Base-by-base conservation (phyloP, 1,140 invertebrate genomes). In the Helicoverpa zea region DNA sequence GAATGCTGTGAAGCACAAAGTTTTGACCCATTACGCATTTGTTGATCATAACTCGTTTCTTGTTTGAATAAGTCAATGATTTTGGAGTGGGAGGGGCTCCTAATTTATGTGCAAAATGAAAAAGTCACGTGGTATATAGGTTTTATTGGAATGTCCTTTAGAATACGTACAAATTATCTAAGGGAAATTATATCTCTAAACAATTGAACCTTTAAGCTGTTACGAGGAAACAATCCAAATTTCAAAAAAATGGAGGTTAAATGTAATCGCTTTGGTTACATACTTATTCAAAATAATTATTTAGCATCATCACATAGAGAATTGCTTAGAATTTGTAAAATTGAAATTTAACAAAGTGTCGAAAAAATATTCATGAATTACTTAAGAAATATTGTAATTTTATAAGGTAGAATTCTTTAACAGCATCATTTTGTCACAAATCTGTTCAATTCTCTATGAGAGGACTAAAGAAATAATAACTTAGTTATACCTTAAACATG, bases 61-160 rank as follows among this genome's bases (percentile, higher is more conserved):
- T n/a, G n/a, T n/a, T n/a, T n/a, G n/a, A n/a, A n/a, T n/a, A n/a
- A n/a, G n/a, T n/a, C n/a, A n/a, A n/a, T n/a, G n/a, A n/a, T n/a
- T n/a, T n/a, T n/a, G n/a, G n/a, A n/a, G n/a, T n/a, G n/a, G n/a
- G n/a, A n/a, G n/a, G n/a, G n/a, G n/a, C n/a, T n/a, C n/a, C 3
- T 5, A 13, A 4, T 61, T 23, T 35, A 64, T n/a, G 43, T 16
- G 35, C 11, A 81, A 75, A 88, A 90, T 81, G 86, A 90, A 68
- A 89, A 84, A 84, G 83, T 78, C 84, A 83, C 89, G n/a, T 90
- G 90, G 90, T 92, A 92, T 88, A 93, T 87, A 91, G 84, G 89
- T 81, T 86, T 86, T 83, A 90, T 93, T 93, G 92, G 92, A 93
- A 93, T 93, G 92, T 93, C 87, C 82, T 85, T 89, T 87, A 90